Conservation (phyloP, 92 coral and sea anemone species). For the Palythoa grandis region DNA sequence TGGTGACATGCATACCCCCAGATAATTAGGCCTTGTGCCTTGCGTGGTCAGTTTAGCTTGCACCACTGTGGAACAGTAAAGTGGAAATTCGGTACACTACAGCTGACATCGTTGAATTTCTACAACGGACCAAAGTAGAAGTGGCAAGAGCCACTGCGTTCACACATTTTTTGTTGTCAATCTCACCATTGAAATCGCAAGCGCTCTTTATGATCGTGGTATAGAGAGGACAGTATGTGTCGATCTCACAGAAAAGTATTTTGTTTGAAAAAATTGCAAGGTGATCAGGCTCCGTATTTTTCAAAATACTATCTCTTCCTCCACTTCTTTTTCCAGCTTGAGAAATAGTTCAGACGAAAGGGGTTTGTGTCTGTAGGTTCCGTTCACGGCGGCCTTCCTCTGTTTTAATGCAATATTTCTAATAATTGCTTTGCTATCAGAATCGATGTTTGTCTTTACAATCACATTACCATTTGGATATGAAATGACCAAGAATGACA, state of each 20-base stretch:
- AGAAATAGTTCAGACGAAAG: slow-evolving; percentile 44
- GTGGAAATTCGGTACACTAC: slow-evolving; percentile 55
- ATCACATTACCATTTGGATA: slow-evolving; percentile 38
- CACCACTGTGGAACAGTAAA: slow-evolving; percentile 62
- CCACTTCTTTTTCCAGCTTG: slow-evolving; percentile 30
- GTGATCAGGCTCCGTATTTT: slow-evolving; percentile 54
- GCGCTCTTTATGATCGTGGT: slow-evolving; percentile 31
- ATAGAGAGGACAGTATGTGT: slow-evolving; percentile 4
- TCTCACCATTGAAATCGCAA: slow-evolving; percentile 18
- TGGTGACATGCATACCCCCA: not conserved
- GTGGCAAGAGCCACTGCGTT: slow-evolving; percentile 58
- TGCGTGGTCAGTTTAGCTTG: slow-evolving; percentile 34
- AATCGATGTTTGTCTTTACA: slow-evolving; percentile 5
- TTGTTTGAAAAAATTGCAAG: slow-evolving; percentile 56
- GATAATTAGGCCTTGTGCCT: slow-evolving; percentile 10
- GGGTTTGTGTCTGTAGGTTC: slow-evolving; percentile 31
- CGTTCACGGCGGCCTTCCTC: slow-evolving; percentile 38
- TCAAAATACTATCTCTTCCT: slow-evolving; percentile 45
- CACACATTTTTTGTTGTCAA: slow-evolving; percentile 4
- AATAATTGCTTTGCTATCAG: not conserved
- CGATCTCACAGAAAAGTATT: slow-evolving; percentile 7
- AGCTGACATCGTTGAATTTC: slow-evolving; percentile 61
- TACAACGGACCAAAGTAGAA: slow-evolving; percentile 50
- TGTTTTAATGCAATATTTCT: slow-evolving; percentile 11
- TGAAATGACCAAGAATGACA: not conserved